Conservation (phyloP, 37 sponge, comb jelly and placozoan genomes). For the Geodia barretti region DNA sequence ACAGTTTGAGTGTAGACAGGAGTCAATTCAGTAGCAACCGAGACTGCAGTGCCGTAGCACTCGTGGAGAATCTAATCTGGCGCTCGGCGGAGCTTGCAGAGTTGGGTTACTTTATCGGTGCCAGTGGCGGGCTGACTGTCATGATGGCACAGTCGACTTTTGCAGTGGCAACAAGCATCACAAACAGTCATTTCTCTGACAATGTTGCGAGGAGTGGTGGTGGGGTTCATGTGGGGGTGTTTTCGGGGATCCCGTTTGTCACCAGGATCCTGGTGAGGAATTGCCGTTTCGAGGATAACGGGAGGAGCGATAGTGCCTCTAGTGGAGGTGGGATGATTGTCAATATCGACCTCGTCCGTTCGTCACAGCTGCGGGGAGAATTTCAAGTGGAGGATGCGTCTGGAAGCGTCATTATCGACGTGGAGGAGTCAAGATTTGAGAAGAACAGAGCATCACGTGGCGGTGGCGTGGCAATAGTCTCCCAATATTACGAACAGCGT, state of each 20-base stretch:
- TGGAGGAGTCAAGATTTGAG: not conserved
- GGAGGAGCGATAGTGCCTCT: not conserved
- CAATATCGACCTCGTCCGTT: not conserved
- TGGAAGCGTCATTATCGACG: not conserved
- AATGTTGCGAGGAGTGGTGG: constrained; percentile 19
- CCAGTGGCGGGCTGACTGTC: constrained; percentile 50
- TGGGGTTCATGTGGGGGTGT: not conserved
- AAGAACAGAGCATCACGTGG: not conserved
- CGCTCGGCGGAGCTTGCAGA: not conserved
- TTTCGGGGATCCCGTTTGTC: not conserved
- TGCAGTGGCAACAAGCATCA: constrained; percentile 15
- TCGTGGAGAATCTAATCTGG: not conserved
- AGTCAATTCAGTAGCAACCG: not conserved
- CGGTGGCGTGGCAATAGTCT: not conserved
- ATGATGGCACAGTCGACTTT: constrained; percentile 26
- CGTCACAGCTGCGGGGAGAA: not conserved
- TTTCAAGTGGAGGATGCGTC: not conserved
- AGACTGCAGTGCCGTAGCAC: not conserved
- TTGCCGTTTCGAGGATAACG: constrained; percentile 11
- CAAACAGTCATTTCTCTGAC: not conserved
- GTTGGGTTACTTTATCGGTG: constrained; percentile 16
- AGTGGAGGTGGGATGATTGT: not conserved
- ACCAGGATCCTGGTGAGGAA: not conserved
- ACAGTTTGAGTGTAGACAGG: not conserved
- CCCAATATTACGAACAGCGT: not conserved